Base-by-base conservation (phyloP, 2,797 vertebrate species). In the Sitta carolinensis region DNA sequence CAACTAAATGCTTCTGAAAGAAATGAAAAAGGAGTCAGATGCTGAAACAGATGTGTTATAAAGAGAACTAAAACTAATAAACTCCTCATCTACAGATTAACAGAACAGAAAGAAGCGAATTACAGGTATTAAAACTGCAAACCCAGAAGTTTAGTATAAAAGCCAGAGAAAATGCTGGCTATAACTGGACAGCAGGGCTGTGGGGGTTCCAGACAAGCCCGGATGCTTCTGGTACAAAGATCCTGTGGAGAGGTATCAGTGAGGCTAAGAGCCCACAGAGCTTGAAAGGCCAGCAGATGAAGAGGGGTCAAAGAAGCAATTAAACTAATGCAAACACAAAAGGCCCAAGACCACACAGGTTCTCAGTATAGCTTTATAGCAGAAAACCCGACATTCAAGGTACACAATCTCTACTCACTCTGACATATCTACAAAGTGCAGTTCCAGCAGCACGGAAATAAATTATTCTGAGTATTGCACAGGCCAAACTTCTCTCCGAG, bases 311-410 rank as follows among this genome's bases (percentile, higher is more conserved):
- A 75, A 84, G 73, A 91, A 66, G 93, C 94, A 95, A 96, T 96
- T 96, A 96, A 90, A 95, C 70, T 94, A 96, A 96, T 73, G 70
- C 90, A 96, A 96, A 95, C 94, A 96, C 77, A 79, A 76, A 88
- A 94, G 69, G 40, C 80, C 83, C 70, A 82, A 87, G 96, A 96
- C 93, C 96, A 96, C 96, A 96, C 94, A 95, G 74, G 80, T 87
- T 96, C 86, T 74, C 80, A 67, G 77, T 15, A 61, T 2, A 87
- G 63, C 55, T 91, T 93, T 79, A 36, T 9, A 78, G 50, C 0
- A 83, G 78, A 87, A 85, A 78, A 87, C 23, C 4, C 1, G 0
- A 54, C 43, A 61, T 43, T 83, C 30, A 64, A 67, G 57, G 50
- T n/a, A 91, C 55, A 66, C 58, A 86, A 38, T 59, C 68, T 75